Evolutionary conservation across 2,797 vertebrate species (phyloP).

Genomic region (Gephyroberyx darwinii): DNA sequence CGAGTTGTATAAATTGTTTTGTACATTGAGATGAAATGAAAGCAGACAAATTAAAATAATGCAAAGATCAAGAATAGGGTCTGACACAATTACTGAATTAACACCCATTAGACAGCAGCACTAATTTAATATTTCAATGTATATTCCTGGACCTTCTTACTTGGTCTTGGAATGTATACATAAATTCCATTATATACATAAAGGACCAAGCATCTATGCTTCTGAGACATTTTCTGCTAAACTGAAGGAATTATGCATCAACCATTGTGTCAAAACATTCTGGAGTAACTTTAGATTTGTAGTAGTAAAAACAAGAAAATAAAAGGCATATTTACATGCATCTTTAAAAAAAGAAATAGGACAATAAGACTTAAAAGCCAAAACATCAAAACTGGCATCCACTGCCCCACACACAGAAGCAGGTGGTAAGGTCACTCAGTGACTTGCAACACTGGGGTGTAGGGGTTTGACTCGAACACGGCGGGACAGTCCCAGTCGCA

Average conservation of each 20-base stretch:
- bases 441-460: conserved; percentile 83
- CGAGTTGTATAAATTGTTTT: too few relatives aligned
- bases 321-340: conserved; percentile 22
- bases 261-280: not conserved
- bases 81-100: not conserved
- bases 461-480: conserved; percentile 90
- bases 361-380: not conserved
- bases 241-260: not conserved
- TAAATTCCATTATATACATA: too few relatives aligned
- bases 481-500: conserved; percentile 92
- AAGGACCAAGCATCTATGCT: not conserved
- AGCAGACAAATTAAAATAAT: not conserved
- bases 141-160: not conserved
- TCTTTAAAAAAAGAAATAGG: not conserved
- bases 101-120: not conserved
- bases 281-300: not conserved
- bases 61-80: too few relatives aligned
- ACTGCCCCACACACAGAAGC: too few relatives aligned
- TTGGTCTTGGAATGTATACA: not conserved
- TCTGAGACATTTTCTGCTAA: not conserved
- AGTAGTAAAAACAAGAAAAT: not conserved
- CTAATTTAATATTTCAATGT: not conserved
- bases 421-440: conserved; percentile 64
- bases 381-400: too few relatives aligned
- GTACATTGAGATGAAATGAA: too few relatives aligned